Percentiles rank a stretch among this genome's conserved stretches.
Evolutionary conservation across 2,888 invertebrate species (phyloP).

Genomic region (Pollenia labialis): DNA sequence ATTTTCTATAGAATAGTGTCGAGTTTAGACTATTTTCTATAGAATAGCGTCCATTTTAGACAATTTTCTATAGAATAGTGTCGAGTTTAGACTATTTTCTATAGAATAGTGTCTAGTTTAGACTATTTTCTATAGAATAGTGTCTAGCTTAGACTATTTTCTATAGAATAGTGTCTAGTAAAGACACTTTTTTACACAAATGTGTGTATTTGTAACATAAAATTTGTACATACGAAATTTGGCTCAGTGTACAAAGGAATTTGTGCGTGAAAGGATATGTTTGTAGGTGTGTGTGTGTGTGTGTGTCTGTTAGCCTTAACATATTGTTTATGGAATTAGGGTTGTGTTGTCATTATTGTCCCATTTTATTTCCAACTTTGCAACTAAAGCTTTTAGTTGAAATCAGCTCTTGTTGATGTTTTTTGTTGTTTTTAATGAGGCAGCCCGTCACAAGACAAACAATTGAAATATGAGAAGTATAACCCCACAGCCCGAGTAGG

Average conservation of each 20-base stretch:
- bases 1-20: too few species aligned
- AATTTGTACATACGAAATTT: too few species aligned
- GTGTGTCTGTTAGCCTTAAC: not conserved
- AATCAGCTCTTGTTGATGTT: not conserved
- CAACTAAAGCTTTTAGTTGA: slow-evolving; percentile 51
- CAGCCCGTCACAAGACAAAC: slow-evolving; percentile 19
- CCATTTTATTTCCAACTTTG: slow-evolving; percentile 47
- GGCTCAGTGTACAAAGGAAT: not conserved
- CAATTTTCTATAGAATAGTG: too few species aligned
- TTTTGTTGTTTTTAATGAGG: not conserved
- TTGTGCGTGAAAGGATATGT: not conserved
- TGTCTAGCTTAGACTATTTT: too few species aligned
- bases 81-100: too few species aligned
- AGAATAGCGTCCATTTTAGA: too few species aligned
- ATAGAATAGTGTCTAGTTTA: too few species aligned
- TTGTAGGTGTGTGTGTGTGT: not conserved
- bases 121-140: too few species aligned
- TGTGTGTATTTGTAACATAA: too few species aligned
- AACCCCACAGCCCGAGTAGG: not conserved
- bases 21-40: too few species aligned
- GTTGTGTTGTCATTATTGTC: slow-evolving; percentile 38
- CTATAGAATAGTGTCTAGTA: too few species aligned
- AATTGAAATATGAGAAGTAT: not conserved
- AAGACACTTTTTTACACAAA: too few species aligned
- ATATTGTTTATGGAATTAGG: slow-evolving; percentile 13